Evolutionary conservation across 2,797 vertebrate species (phyloP), one percentile per base, ranked within the genome.

Genomic region (Hozukius guyotensis): DNA sequence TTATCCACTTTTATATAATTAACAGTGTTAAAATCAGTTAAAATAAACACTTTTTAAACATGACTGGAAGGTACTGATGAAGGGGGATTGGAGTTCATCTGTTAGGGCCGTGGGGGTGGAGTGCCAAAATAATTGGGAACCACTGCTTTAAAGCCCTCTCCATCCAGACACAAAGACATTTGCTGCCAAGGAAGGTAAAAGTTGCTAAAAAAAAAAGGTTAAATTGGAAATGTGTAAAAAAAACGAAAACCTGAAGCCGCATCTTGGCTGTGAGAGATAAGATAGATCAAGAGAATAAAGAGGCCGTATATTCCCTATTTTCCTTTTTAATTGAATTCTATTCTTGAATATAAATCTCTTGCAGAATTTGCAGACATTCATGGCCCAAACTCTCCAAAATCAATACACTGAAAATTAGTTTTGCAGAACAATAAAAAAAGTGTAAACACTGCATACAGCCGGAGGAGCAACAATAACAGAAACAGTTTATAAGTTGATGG

Each of bases 401-500:
- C 76, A 80, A 81, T 87, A 72, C 22, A 66, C 12, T 31, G 29
- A 68, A 22, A 89, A 87, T 82, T 74, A 63, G 65, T 78, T 85
- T 69, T 65, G 55, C 63, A 56, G 67, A 52, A 69, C 8, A 86
- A 78, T 69, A 70, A 85, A 66, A 66, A 67, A 24, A 34, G 42
- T 18, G 12, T 18, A 82, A 71, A 76, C 72, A 56, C 9, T 55
- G 72, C 25, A 78, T 24, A 13, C 20, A 75, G 70, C 78, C 72
- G 65, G 61, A 11, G 24, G 68, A 77, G 69, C 63, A 34, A 83
- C 72, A 84, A 78, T 36, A 77, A 79, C 57, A 86, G 79, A 88
- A 85, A 87, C 83, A 38, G 80, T 89, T 90, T 85, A 70, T 78
- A 80, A 75, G 86, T 77, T 84, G 83, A 90, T 85, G 80, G 84